phyloP scores from a whole-genome alignment of 2,797 vertebrate genomes.

The Myotis findleyi region DNA sequence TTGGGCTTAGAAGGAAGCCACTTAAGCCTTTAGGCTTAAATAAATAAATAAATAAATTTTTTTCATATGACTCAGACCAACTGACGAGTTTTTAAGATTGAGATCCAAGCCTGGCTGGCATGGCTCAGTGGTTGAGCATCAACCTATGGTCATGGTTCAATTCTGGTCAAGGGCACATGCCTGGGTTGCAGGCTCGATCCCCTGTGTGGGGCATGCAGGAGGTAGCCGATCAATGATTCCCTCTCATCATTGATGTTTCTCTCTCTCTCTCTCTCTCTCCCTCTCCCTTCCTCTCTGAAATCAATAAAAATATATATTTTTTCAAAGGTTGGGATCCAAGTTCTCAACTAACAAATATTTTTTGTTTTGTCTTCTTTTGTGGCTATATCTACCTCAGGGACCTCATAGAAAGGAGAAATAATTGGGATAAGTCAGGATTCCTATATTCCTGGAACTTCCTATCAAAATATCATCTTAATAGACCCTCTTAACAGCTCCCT shows the following conservation, averaged over 20 bases:
- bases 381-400: not conserved
- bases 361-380: not conserved
- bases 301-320: too few relatives aligned
- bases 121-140: too few relatives aligned
- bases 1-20: slow-evolving; percentile 7
- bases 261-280: too few relatives aligned
- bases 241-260: too few relatives aligned
- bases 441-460: not conserved
- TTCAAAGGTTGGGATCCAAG: not conserved
- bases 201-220: too few relatives aligned
- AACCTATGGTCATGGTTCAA: too few relatives aligned
- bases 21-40: not conserved
- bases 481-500: not conserved
- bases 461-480: not conserved
- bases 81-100: not conserved
- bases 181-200: too few relatives aligned
- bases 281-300: too few relatives aligned
- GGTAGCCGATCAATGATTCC: too few relatives aligned
- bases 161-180: too few relatives aligned
- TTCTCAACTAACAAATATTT: not conserved
- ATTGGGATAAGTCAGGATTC: not conserved
- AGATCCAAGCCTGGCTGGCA: too few relatives aligned
- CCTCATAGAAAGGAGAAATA: not conserved
- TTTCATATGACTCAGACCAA: not conserved
- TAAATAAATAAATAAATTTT: not conserved